phyloP scores from a whole-genome alignment of 2,888 invertebrate genomes.

The Tetanocera ferruginea region DNA sequence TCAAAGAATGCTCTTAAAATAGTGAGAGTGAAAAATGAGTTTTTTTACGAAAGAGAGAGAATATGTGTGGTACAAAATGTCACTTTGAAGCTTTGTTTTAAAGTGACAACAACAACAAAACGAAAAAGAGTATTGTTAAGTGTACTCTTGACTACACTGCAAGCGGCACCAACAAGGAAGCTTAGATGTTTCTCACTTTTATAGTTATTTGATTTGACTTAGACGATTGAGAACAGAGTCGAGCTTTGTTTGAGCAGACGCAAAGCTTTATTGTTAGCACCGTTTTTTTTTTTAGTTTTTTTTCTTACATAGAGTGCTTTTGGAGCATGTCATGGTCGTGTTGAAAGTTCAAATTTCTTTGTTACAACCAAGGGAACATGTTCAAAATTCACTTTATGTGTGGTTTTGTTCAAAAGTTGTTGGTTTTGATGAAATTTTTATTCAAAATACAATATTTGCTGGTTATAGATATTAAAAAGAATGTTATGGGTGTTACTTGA shows the following conservation, averaged over 20 bases:
- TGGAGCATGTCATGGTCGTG: background rate
- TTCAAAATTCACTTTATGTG: constrained; percentile 1
- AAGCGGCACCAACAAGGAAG: background rate
- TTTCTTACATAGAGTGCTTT: constrained; percentile 2
- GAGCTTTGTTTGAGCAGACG: background rate
- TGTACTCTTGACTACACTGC: background rate
- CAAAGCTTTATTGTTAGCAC: constrained; percentile 21
- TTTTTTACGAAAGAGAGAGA: too few species aligned
- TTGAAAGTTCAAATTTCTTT: too few species aligned
- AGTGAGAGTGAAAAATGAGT: too few species aligned
- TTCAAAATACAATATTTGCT: constrained; percentile 27
- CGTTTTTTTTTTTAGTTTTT: background rate
- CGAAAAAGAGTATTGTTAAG: background rate
- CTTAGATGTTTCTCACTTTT: background rate
- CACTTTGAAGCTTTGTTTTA: too few species aligned
- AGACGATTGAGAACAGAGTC: background rate
- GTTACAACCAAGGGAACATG: background rate
- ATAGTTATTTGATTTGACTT: background rate
- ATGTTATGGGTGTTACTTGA: background rate
- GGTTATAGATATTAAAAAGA: background rate
- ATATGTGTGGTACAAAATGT: too few species aligned
- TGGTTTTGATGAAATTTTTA: background rate
- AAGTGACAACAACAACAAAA: constrained; percentile 11
- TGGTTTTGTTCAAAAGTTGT: background rate
- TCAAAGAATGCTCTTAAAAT: too few species aligned